Base-by-base conservation (phyloP, 2,113 vertebrate species). In the Eulemur rufifrons region DNA sequence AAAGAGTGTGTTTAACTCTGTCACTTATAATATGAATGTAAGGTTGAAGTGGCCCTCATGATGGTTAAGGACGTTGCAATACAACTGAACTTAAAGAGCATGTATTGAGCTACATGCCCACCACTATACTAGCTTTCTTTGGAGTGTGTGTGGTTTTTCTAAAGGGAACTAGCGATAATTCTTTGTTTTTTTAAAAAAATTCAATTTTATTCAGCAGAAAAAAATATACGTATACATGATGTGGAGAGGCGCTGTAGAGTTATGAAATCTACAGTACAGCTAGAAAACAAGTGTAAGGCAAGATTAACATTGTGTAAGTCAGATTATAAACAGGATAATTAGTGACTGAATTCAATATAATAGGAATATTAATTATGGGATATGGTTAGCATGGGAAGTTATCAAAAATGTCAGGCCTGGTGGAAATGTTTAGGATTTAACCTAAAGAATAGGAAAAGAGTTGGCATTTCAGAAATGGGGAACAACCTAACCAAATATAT, bases 401-500 rank as follows among this genome's bases (percentile, higher is more conserved):
- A 68, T 83, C 6, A 47, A 68, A 61, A 69, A 64, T 77, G 18
- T 73, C 37, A 29, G 64, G 1, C 5, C 56, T 76, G 34, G 69
- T 0, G 1, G 76, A 94, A 90, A 39, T 93, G 4, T 64, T 92
- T 92, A 86, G 32, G 61, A 61, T 88, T 95, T 84, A 76, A 45
- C 14, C 80, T 85, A 76, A 69, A 69, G 66, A 84, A 81, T 76
- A 84, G 87, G 37, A 68, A 78, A 78, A 13, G 59, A 86, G 59
- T 39, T 71, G 45, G 6, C 69, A 73, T 90, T 92, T 95, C 71
- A 89, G 63, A 89, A 95, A 89, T 86, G 34, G 27, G 85, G 71
- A 90, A 80, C 6, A 50, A 82, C 47, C 5, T 42, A 32, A 21
- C 27, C 2, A 89, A 63, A 83, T 81, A n/a, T 42, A 73, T 17